These are phyloP conservation scores for Euglossa dilemma DNA, from an alignment of 1,140 invertebrate species.

Conservation along the genomic window DNA sequence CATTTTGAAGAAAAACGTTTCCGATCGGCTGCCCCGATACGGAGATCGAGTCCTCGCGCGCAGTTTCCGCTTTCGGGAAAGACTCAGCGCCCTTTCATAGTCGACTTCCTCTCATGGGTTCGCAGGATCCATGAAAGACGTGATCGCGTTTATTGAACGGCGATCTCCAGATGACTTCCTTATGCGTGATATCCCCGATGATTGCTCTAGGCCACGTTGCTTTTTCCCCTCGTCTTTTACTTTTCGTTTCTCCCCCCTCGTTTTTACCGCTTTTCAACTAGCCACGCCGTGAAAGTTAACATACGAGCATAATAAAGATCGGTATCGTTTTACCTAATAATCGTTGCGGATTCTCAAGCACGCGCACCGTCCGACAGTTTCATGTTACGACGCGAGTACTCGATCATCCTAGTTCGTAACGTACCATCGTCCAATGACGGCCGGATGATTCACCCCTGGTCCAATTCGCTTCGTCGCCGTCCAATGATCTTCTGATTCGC, in stretches of 20 bases:
- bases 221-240: not conserved
- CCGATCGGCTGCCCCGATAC: conserved; percentile 15
- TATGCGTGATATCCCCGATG: not conserved
- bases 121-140: conserved; percentile 8
- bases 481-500: conserved; percentile 39
- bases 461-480: conserved; percentile 25
- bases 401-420: not conserved
- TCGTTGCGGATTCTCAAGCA: too few relatives aligned
- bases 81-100: not conserved
- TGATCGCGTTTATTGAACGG: conserved; percentile 16
- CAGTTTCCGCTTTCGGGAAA: conserved; percentile 31
- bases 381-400: too few relatives aligned
- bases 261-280: too few relatives aligned
- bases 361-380: too few relatives aligned
- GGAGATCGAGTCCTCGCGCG: conserved; percentile 10
- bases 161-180: not conserved
- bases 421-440: not conserved
- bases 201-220: not conserved
- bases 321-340: too few relatives aligned
- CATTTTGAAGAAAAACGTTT: conserved; percentile 33
- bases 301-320: too few relatives aligned
- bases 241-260: not conserved
- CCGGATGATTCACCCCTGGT: conserved; percentile 24
- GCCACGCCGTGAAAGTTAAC: too few relatives aligned
- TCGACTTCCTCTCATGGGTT: conserved; percentile 25